Conservation (phyloP, 2,113 vertebrate species). For the Phasianus colchicus region DNA sequence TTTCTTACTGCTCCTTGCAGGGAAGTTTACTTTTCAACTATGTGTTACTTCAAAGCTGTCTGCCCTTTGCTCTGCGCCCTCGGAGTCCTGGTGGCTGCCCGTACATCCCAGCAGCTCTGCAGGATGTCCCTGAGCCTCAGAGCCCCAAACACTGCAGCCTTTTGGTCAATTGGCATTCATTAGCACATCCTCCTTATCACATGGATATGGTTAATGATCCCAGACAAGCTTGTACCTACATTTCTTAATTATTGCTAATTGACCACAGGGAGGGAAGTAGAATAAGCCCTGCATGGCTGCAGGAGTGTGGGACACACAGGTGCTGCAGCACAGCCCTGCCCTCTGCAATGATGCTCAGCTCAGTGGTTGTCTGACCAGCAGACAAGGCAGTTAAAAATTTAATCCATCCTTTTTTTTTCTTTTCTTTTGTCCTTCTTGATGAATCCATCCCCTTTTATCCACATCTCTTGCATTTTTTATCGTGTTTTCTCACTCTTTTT, state of each 20-base stretch:
- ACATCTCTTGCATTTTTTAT: slow-evolving; percentile 55
- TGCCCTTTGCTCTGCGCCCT: background rate
- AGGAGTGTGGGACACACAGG: background rate
- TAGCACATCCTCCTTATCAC: slow-evolving; percentile 59
- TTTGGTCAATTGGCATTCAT: slow-evolving; percentile 23
- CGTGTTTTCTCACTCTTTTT: slow-evolving; percentile 53
- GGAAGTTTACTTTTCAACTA: accelerated
- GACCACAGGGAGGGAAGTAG: background rate
- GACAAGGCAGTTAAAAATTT: slow-evolving; percentile 61
- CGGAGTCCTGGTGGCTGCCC: background rate
- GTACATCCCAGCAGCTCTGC: too few relatives aligned
- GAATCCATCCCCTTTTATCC: slow-evolving; percentile 42
- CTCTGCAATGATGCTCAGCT: background rate
- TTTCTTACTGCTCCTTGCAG: background rate
- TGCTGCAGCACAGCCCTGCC: too few relatives aligned
- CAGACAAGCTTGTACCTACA: slow-evolving; percentile 30
- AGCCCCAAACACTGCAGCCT: background rate
- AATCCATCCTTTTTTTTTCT: slow-evolving; percentile 18
- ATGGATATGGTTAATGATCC: slow-evolving; percentile 6
- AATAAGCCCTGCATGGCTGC: accelerated
- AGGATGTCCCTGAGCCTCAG: too few relatives aligned
- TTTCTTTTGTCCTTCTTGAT: background rate
- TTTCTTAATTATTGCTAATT: slow-evolving; percentile 68
- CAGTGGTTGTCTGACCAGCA: slow-evolving; percentile 54
- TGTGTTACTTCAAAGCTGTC: background rate